Base-by-base conservation (phyloP, 1,140 invertebrate genomes). In the Pseudomyrmex pallidus region DNA sequence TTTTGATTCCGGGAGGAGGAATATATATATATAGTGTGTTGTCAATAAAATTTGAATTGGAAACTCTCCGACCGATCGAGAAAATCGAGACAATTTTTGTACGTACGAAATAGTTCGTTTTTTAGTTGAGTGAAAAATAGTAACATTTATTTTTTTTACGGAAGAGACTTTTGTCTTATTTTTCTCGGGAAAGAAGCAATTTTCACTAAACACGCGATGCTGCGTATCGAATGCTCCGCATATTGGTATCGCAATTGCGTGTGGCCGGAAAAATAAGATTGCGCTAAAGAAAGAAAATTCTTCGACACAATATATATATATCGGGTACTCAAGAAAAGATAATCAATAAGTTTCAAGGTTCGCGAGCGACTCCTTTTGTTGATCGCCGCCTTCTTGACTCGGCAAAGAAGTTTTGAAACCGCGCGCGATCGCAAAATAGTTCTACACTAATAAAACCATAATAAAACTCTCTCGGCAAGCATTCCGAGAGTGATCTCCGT, bases 291-390 rank as follows among this genome's bases (percentile, higher is more conserved):
- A 59, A 15, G 54, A 59, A 70, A 80, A 70, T 35, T 12, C 44
- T 48, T 50, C 50, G 72, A 80, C 66, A 72, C 35, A 35, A 35
- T 35, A 7, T 35, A 1, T 35, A 1, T 35, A 80, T 44, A 66
- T 78, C 50, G 64, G 59, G 54, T 80, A 56, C 72, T 80, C 70
- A 80, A 80, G 66, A 80, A 80, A 80, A 35, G 35, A 66, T 72
- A 80, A 80, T 80, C 76, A 59, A 80, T 80, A 80, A 80, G 76
- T 80, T 80, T 80, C 54, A 80, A 72, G 66, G 64, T 80, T 80
- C 54, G 61, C 44, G 54, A 50, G 25, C 25, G 44, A 80, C 76
- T 80, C 20, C 64, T 78, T 48, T 80, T 80, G 76, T 80, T 70
- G 76, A 72, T 80, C 54, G 52, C 66, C 54, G 52, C 66, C 59